Base-by-base conservation (phyloP, 1,140 invertebrate species). In the Trigoniulus corallinus region DNA sequence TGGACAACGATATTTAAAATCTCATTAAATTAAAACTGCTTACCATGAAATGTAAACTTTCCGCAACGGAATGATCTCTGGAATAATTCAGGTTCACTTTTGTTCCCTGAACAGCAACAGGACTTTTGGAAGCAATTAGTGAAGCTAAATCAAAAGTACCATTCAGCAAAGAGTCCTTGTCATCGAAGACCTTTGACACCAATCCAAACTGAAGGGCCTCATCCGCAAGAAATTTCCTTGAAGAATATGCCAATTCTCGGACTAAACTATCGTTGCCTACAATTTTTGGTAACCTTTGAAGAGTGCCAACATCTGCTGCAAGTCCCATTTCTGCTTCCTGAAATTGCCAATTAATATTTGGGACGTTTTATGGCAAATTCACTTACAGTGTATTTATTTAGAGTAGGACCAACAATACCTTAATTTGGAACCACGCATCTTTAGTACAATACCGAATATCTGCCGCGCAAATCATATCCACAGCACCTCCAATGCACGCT, bases 261-360 rank as follows among this genome's bases (percentile, higher is more conserved):
- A 77, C 81, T 43, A 89, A 70, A 61, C 89, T 93, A 40, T 85
- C 77, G 61, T 78, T 94, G 7, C 89, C 89, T 43, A 95, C 74
- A 1, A 91, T 75, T 72, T 88, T 93, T n/a, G 91, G 92, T 26
- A 98, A 67, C 57, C 93, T 76, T 68, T 98, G 93, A 25, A 98
- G 68, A 1, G 83, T 81, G 23, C 94, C 94, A 34, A 98, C 81
- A 74, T 98, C 94, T 46, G 94, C 89, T 44, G 92, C 87, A 66
- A 98, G 72, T 1, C 91, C 92, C 54, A 74, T 54, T 48, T 73
- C 70, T 3, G 71, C 62, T 57, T 74, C 71, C 66, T 72, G 4
- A 39, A 26, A 10, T 22, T 29, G 3, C 10, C 3, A 53, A 42
- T 20, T n/a, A n/a, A n/a, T n/a, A n/a, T n/a, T n/a, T n/a, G n/a